phyloP scores from a whole-genome alignment of 2,888 invertebrate genomes.

The Epicampocera succincta region DNA sequence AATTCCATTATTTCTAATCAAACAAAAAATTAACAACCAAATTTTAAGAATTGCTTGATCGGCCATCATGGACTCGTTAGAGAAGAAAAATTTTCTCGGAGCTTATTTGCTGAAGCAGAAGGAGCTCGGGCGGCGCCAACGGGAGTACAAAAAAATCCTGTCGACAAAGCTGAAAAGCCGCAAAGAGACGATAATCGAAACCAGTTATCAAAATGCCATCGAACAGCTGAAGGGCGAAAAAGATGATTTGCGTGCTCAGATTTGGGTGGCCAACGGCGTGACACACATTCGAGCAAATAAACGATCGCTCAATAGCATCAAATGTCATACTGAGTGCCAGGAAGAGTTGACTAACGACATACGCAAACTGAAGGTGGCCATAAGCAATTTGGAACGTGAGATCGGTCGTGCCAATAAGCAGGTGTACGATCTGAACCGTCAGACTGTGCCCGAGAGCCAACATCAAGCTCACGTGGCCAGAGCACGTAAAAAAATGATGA shows the following conservation, averaged over 20 bases:
- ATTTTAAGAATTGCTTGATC: neutral
- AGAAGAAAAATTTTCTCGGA: constrained; percentile 74
- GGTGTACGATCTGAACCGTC: constrained; percentile 78
- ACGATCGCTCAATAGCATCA: constrained; percentile 74
- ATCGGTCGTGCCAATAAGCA: constrained; percentile 76
- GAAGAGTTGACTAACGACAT: constrained; percentile 76
- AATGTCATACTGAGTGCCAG: constrained; percentile 78
- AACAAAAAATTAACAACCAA: neutral
- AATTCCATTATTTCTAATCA: neutral
- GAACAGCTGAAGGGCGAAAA: constrained; percentile 76
- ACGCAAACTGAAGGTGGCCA: constrained; percentile 76
- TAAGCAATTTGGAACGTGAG: constrained; percentile 77
- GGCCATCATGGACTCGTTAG: constrained; percentile 51
- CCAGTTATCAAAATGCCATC: constrained; percentile 76
- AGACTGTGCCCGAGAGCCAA: constrained; percentile 79
- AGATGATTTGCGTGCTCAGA: constrained; percentile 76
- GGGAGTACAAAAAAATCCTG: constrained; percentile 79
- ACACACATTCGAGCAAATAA: constrained; percentile 75
- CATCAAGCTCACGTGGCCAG: constrained; percentile 76
- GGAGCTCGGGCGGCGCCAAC: constrained; percentile 78
- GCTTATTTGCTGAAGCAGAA: constrained; percentile 76
- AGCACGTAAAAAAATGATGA: constrained; percentile 75
- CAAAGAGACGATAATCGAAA: constrained; percentile 77
- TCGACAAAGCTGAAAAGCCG: constrained; percentile 75
- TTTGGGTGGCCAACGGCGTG: constrained; percentile 78